These are phyloP conservation scores for Heteromormyrus szaboi DNA, from an alignment of 2,797 vertebrate genomes.

Conservation along the genomic window DNA sequence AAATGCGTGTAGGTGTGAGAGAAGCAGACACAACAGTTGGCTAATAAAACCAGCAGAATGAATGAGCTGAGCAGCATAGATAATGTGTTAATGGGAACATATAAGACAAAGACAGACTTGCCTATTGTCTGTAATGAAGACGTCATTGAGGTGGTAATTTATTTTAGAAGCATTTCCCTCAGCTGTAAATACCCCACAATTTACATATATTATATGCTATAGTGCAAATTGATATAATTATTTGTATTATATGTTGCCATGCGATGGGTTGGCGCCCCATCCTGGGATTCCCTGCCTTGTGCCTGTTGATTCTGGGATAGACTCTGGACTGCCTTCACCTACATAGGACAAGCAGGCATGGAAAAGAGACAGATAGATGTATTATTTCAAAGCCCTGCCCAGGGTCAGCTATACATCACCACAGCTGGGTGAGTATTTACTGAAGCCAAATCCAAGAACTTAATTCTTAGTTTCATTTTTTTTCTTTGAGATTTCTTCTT, in stretches of 20 bases:
- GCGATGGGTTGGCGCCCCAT: not conserved
- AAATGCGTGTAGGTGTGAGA: constrained; percentile 78
- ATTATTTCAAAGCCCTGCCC: not conserved
- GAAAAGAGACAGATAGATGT: not conserved
- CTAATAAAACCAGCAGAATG: constrained; percentile 90
- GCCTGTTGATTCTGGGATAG: not conserved
- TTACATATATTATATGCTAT: not conserved
- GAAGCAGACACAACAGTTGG: constrained; percentile 67
- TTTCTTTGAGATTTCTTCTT: not conserved
- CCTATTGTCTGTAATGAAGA: constrained; percentile 76
- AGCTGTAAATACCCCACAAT: constrained; percentile 43
- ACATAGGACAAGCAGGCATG: not conserved
- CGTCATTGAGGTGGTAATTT: constrained; percentile 69
- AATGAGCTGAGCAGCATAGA: constrained; percentile 87
- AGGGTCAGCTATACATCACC: not conserved
- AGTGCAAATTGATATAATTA: not conserved
- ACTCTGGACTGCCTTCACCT: not conserved
- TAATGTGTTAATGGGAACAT: constrained; percentile 93
- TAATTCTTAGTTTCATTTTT: not conserved
- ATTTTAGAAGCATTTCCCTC: constrained; percentile 37
- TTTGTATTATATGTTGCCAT: not conserved
- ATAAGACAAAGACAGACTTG: constrained; percentile 74
- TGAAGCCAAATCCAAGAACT: not conserved
- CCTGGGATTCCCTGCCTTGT: not conserved
- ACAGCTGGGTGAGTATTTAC: not conserved